Evolutionary conservation across 2,888 invertebrate species (phyloP), one percentile per base, ranked within the genome.

Genomic region (Silvanus unidentatus): DNA sequence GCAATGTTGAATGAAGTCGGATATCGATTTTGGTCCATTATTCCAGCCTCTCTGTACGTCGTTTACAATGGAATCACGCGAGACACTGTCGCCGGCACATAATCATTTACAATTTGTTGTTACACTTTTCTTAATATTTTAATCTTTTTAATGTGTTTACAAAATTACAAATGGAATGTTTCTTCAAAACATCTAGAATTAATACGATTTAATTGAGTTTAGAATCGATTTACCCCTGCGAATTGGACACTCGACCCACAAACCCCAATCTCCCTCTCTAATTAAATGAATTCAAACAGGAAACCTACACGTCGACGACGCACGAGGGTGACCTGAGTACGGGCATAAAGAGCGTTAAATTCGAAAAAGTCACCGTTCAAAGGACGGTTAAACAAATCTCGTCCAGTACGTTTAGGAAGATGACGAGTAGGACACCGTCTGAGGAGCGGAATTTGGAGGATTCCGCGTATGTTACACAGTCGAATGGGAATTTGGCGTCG

Each of bases 321-420:
- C 81, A 83, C 67, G 82, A 83, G 71, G 82, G 81, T 54, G 83
- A 84, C 54, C 70, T 81, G 32, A 71, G 75, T 16, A 73, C 80
- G 43, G 82, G 83, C 4, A 75, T 77, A 8, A 81, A 80, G 59
- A 78, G 81, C 54, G 81, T 87, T 38, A 86, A 84, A 66, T 83
- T 84, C 53, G 87, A 88, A 65, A 77, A 80, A 66, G 79, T 85
- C 55, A 79, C 78, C 2, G 77, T 85, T 42, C 77, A 77, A 62
- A 83, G 79, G 69, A 80, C 82, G 28, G 68, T 78, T n/a, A 72
- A 75, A 38, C 81, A 86, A 57, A 69, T 79, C 1, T 70, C 68
- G 5, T 66, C 75, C 1, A 62, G 58, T 30, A 62, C 62, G 36
- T 43, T 61, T 34, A 48, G 56, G 40, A 52, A 48, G 6, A 37